Percentiles rank a stretch among this genome's conserved stretches.
These are phyloP conservation scores for Corbicula japonica DNA, from an alignment of 2,888 invertebrate genomes.

Conservation along the genomic window DNA sequence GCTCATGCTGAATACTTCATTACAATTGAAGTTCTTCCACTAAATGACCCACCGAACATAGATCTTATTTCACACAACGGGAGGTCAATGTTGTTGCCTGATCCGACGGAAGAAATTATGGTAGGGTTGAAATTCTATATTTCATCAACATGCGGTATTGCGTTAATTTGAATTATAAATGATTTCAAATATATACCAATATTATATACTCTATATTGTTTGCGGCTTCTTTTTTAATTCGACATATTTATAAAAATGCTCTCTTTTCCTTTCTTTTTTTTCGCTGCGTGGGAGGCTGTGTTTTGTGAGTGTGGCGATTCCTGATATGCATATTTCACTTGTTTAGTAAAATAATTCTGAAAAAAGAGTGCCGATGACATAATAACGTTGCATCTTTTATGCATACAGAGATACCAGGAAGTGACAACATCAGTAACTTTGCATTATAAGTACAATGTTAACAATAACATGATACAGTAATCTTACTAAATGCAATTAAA, in stretches of 20 bases:
- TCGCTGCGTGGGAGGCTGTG: too few relatives aligned
- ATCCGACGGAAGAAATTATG: slow-evolving; percentile 29
- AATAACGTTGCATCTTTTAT: too few relatives aligned
- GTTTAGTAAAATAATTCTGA: too few relatives aligned
- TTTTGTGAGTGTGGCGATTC: too few relatives aligned
- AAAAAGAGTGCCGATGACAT: too few relatives aligned
- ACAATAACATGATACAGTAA: too few relatives aligned
- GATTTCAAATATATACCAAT: neutral
- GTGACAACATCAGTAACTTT: too few relatives aligned
- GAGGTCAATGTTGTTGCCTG: slow-evolving; percentile 20
- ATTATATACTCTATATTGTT: neutral
- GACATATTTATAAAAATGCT: neutral
- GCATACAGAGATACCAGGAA: too few relatives aligned
- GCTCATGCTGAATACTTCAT: slow-evolving; percentile 12
- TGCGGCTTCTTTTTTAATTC: neutral
- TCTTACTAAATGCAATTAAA: too few relatives aligned
- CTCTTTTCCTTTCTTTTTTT: too few relatives aligned
- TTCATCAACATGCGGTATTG: neutral
- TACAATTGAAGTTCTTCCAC: slow-evolving; percentile 28
- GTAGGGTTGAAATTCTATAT: neutral
- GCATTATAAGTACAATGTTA: too few relatives aligned
- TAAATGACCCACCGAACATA: slow-evolving; percentile 56
- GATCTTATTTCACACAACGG: slow-evolving; percentile 33
- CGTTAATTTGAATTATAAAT: neutral
- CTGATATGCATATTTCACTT: too few relatives aligned